Evolutionary conservation across 2,888 invertebrate species (phyloP).

Genomic region (Hydroisotoma schaefferi): DNA sequence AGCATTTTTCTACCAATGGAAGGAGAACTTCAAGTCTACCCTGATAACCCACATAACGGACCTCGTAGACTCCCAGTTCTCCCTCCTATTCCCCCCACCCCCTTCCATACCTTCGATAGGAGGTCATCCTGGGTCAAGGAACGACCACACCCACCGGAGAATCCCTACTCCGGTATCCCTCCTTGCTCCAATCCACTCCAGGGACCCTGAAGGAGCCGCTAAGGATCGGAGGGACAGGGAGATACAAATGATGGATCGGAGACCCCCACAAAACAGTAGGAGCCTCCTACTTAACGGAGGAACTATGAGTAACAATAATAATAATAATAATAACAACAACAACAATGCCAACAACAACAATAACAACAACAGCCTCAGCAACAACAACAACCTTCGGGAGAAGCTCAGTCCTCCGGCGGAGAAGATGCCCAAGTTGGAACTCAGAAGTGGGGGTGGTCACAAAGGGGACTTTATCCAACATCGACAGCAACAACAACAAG

Average conservation of each 20-base stretch:
- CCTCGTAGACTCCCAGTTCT: slow-evolving; percentile 45
- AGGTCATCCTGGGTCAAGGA: slow-evolving; percentile 69
- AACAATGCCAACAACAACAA: slow-evolving; percentile 18
- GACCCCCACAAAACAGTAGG: slow-evolving; percentile 8
- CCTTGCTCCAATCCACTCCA: background rate
- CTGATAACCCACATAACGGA: slow-evolving; percentile 44
- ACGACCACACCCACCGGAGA: slow-evolving; percentile 6
- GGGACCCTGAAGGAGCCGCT: background rate
- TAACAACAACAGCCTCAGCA: slow-evolving; percentile 30
- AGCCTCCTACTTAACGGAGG: slow-evolving; percentile 24
- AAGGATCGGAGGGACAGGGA: background rate
- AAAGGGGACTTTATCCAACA: background rate
- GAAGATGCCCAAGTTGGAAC: slow-evolving; percentile 11
- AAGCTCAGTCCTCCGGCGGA: slow-evolving; percentile 7
- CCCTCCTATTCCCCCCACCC: slow-evolving; percentile 26
- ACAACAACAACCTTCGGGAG: slow-evolving; percentile 17
- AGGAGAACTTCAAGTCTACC: slow-evolving; percentile 43
- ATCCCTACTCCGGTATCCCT: background rate
- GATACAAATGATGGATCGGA: background rate
- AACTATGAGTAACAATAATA: slow-evolving; percentile 20
- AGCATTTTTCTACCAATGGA: slow-evolving; percentile 30
- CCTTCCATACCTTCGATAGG: slow-evolving; percentile 55
- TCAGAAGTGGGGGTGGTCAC: background rate
- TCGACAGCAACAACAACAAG: slow-evolving; percentile 31
- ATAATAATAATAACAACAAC: slow-evolving; percentile 20